Base-by-base conservation (phyloP, 2,797 vertebrate species). In the Iguana delicatissima region DNA sequence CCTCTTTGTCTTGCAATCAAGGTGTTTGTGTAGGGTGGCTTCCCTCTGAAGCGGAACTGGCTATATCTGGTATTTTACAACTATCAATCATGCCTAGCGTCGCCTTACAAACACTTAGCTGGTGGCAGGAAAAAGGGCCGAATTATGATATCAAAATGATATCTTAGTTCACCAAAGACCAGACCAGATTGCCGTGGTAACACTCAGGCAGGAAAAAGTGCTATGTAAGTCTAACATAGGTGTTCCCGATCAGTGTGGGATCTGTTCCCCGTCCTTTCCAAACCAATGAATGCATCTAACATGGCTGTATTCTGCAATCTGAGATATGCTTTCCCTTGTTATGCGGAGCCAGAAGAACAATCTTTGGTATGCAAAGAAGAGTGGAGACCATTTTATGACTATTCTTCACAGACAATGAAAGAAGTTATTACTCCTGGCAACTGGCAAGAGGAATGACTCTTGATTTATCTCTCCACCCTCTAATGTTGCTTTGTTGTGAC, bases 391-490 rank as follows among this genome's bases (percentile, higher is more conserved):
- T 93, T 79, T 93, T 94, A 91, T 74, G 13, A 84, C 84, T 16
- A 84, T 86, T 92, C 57, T 90, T 89, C 0, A 1, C 29, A 93
- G 42, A 87, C 69, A 59, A 91, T 93, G 14, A 93, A 93, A 95
- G 86, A 52, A 46, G 87, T 0, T 92, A 91, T 93, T 92, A 93
- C 64, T 35, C 5, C 35, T 42, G 84, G 82, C 92, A 57, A 59
- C 92, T 80, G 89, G 18, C 86, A 94, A 87, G 92, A 50, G 86
- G 81, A 57, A 89, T 88, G 91, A 83, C 89, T 42, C 84, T 7
- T 82, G 14, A 90, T 91, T 94, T 93, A 90, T 95, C 95, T 94
- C 69, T 91, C 59, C 24, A 86, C 26, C 72, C 85, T 79, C 91
- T 81, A 83, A 93, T 76, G 2, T 74, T 86, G 79, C 42, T 92